A percentile compares a stretch with the other conserved stretches of the same genome.
phyloP scores from a whole-genome alignment of 2,113 vertebrate genomes.

The Sinocyclocheilus anshuiensis region DNA sequence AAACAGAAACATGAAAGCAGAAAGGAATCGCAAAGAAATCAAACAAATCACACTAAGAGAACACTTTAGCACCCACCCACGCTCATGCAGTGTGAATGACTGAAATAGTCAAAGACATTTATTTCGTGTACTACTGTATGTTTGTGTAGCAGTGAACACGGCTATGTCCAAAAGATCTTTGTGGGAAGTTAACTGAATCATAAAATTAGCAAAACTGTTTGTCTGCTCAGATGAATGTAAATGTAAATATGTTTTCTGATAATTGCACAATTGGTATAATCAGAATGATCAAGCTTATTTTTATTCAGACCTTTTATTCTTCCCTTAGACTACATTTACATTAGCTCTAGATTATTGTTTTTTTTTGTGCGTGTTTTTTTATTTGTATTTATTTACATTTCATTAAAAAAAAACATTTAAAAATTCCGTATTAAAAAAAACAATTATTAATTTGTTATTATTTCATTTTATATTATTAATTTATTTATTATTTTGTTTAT shows the following conservation, averaged over 20 bases:
- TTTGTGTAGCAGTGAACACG: not conserved
- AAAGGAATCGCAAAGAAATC: not conserved
- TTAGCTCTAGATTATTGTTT: not conserved
- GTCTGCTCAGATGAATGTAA: not conserved
- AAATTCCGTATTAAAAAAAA: no score
- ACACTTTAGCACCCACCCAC: not conserved
- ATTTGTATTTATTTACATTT: not conserved
- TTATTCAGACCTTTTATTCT: not conserved
- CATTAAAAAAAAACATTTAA: no score
- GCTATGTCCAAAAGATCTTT: not conserved
- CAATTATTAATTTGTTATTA: not conserved
- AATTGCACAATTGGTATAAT: not conserved
- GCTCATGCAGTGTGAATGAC: not conserved
- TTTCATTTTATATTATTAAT: not conserved
- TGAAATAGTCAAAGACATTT: not conserved
- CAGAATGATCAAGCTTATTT: not conserved
- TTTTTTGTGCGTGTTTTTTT: not conserved
- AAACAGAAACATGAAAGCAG: not conserved
- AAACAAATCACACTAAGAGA: not conserved
- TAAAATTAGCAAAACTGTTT: not conserved
- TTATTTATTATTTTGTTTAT: not conserved
- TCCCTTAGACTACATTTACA: not conserved
- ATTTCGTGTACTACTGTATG: not conserved
- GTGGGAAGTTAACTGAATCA: not conserved
- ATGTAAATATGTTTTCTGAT: no score